Evolutionary conservation across 2,888 invertebrate genomes (phyloP).

Genomic region (Tethea ocularis): DNA sequence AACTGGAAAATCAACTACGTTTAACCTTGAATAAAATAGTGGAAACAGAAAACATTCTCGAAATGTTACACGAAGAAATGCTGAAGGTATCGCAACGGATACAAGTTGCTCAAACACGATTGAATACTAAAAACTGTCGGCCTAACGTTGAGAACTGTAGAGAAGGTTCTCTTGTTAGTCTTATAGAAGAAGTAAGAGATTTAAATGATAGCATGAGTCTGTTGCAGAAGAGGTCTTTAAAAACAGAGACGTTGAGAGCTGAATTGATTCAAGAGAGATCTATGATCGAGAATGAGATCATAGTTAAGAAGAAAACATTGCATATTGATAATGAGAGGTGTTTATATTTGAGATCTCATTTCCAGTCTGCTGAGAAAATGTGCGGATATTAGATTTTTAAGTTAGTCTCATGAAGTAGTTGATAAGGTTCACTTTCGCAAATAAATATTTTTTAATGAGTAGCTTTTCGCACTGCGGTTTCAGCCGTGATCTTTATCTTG

Average conservation of each 20-base stretch:
- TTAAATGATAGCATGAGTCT: slow-evolving; percentile 72
- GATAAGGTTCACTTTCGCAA: background rate
- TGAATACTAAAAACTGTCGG: slow-evolving; percentile 68
- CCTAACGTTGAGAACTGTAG: slow-evolving; percentile 76
- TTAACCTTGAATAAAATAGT: slow-evolving; percentile 72
- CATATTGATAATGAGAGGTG: slow-evolving; percentile 72
- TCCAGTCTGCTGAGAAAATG: slow-evolving; percentile 74
- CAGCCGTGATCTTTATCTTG: too few species aligned
- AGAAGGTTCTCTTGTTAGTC: slow-evolving; percentile 68
- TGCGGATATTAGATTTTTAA: slow-evolving; percentile 59
- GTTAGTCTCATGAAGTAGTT: background rate
- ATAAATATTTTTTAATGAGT: background rate
- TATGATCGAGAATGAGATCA: slow-evolving; percentile 71
- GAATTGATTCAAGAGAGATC: slow-evolving; percentile 72
- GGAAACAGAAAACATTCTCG: slow-evolving; percentile 72
- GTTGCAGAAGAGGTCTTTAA: slow-evolving; percentile 62
- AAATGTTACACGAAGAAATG: slow-evolving; percentile 71
- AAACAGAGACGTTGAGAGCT: slow-evolving; percentile 69
- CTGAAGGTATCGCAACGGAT: slow-evolving; percentile 70
- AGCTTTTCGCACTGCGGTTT: too few species aligned
- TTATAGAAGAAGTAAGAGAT: slow-evolving; percentile 74
- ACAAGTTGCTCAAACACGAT: slow-evolving; percentile 74
- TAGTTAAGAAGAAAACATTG: slow-evolving; percentile 72
- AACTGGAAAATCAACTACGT: slow-evolving; percentile 87
- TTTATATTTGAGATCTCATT: slow-evolving; percentile 70